A percentile compares a stretch with the other conserved stretches of the same genome.
These are phyloP conservation scores for Recurvirostra avosetta DNA, from an alignment of 2,113 vertebrate genomes.

Conservation along the genomic window DNA sequence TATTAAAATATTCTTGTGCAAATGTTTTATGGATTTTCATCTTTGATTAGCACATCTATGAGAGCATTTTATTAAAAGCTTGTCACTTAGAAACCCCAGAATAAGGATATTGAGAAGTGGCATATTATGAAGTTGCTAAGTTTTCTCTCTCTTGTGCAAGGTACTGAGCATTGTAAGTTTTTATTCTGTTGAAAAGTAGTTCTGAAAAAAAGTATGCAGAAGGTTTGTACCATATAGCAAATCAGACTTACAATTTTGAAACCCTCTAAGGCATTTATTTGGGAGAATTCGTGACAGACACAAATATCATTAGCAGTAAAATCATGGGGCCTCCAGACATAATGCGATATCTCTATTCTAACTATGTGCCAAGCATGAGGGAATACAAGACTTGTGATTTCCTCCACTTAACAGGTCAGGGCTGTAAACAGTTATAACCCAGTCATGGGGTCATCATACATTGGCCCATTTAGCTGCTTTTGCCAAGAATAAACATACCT, in stretches of 20 bases:
- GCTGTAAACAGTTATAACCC: neutral
- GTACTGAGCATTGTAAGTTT: neutral
- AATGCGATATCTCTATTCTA: neutral
- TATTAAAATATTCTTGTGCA: neutral
- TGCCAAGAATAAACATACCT: neutral
- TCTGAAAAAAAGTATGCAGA: neutral
- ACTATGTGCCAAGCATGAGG: neutral
- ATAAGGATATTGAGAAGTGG: neutral
- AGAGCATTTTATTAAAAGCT: neutral
- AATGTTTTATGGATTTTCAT: neutral
- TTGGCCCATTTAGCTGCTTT: neutral
- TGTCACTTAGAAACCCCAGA: neutral
- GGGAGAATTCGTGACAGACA: neutral
- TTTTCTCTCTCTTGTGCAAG: neutral
- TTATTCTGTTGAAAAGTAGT: neutral
- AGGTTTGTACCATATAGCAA: neutral
- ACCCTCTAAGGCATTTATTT: neutral
- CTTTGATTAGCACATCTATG: neutral
- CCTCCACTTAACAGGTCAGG: neutral
- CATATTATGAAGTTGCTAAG: neutral
- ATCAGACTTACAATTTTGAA: neutral
- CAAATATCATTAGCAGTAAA: neutral
- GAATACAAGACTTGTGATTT: accelerated
- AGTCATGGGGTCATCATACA: neutral
- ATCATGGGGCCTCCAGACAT: neutral